These are phyloP conservation scores for Phalacrocorax aristotelis DNA, from an alignment of 2,113 vertebrate species.

Conservation along the genomic window DNA sequence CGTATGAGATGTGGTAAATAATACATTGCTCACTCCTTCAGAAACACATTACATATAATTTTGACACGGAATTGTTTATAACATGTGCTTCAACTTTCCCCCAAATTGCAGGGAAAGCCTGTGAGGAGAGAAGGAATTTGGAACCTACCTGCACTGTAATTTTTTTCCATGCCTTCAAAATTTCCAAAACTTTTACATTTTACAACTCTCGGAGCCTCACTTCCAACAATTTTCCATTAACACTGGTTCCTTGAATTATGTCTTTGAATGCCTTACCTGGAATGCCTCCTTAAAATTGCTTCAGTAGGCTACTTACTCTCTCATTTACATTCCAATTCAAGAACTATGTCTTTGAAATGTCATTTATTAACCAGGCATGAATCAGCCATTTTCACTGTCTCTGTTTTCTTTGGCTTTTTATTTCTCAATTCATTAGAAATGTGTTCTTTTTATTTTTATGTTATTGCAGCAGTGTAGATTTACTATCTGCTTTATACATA, in stretches of 20 bases:
- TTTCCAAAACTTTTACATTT: neutral
- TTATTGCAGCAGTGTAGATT: neutral
- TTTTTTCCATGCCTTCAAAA: neutral
- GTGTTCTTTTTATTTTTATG: neutral
- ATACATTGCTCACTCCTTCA: neutral
- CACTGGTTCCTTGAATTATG: neutral
- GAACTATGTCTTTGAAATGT: neutral
- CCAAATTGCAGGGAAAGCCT: neutral
- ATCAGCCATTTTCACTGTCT: neutral
- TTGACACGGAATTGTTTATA: neutral
- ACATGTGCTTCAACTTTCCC: neutral
- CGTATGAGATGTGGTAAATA: neutral
- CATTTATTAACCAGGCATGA: neutral
- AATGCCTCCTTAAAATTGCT: neutral
- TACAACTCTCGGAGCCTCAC: neutral
- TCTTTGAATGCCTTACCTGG: neutral
- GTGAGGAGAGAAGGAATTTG: neutral
- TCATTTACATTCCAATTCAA: neutral
- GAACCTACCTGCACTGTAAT: neutral
- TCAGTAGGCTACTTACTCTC: neutral
- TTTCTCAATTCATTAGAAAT: neutral
- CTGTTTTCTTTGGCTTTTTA: neutral
- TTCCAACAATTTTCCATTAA: neutral
- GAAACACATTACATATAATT: neutral
- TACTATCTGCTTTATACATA: neutral